Base-by-base conservation (phyloP, 37 sponge, comb jelly and placozoan genomes). In the Spongilla lacustris region DNA sequence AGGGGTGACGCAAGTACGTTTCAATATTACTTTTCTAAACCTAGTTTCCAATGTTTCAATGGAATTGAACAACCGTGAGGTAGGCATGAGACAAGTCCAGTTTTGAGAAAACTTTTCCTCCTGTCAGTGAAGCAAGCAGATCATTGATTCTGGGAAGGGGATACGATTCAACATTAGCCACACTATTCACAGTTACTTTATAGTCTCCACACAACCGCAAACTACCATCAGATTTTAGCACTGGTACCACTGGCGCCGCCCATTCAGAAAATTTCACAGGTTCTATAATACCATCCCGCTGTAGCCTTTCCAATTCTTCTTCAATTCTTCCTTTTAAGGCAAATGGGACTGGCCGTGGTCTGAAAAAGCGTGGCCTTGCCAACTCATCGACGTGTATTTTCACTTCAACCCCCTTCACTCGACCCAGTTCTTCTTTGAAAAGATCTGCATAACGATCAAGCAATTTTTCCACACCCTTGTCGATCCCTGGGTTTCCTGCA, bases 171-270 rank as follows among this genome's bases (percentile, higher is more conserved):
- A 49, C 31, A n/a, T 67, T 32, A 21, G 68, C 30, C 34, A 83
- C 84, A 13, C 17, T 31, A 77, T 83, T 83, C 21, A 83, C 84
- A 28, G 84, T 83, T 27, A 77, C 46, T 80, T 36, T 33, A 58
- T 41, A 85, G 41, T 85, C 86, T 13, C 86, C 86, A 36, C 80
- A 85, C 21, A 85, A 50, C 33, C 86, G 27, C 24, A 83, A n/a
- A n/a, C 28, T 30, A 79, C 50, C 78, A 38, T 79, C 75, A 6
- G 81, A 25, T 79, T 83, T 80, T 23, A 38, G 29, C 78, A 83
- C 41, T 31, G 78, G 49, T 28, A 83, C 84, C n/a, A 83, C 78
- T 25, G 84, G 84, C 24, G 84, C 46, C 46, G 84, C 76, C 84
- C 84, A 83, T 25, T 68, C 68, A 26, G 31, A 74, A 73, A 33